phyloP scores from a whole-genome alignment of 1,140 invertebrate species.

The Cotesia chilonis region DNA sequence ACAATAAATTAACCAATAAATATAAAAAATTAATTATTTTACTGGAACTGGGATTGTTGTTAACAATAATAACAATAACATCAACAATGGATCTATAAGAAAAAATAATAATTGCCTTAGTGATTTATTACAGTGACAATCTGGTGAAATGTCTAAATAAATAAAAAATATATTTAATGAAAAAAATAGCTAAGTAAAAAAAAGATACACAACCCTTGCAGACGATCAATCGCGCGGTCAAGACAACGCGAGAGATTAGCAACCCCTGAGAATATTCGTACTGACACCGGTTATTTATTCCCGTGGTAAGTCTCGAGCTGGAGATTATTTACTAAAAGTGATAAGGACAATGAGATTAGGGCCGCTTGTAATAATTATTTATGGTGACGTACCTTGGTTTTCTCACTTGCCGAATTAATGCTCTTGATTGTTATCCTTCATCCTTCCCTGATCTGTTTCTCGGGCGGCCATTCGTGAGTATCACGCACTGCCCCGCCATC shows the following conservation, averaged over 20 bases:
- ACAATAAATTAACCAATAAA: slow-evolving; percentile 34
- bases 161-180: not conserved
- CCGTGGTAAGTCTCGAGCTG: too few relatives aligned
- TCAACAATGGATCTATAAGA: not conserved
- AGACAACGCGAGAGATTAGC: slow-evolving; percentile 13
- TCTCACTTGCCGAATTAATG: slow-evolving; percentile 25
- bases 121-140: slow-evolving; percentile 16
- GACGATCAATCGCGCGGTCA: slow-evolving; percentile 23
- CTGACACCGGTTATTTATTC: slow-evolving; percentile 14
- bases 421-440: slow-evolving; percentile 39
- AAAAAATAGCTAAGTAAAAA: not conserved
- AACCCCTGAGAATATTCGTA: slow-evolving; percentile 13
- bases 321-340: not conserved
- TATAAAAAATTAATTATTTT: slow-evolving; percentile 26
- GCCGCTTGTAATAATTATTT: not conserved
- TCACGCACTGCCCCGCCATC: slow-evolving; percentile 35
- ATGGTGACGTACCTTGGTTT: slow-evolving; percentile 35
- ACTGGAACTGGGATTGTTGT: not conserved
- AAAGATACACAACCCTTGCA: slow-evolving; percentile 19
- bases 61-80: slow-evolving; percentile 28
- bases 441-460: slow-evolving; percentile 34
- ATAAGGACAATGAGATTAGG: too few relatives aligned
- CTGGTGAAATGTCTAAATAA: slow-evolving; percentile 21
- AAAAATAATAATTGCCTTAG: not conserved
- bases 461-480: slow-evolving; percentile 34